A percentile compares a stretch with the other conserved stretches of the same genome.
These are phyloP conservation scores for Drosophila incognita DNA, from an alignment of 2,888 invertebrate species.

Conservation along the genomic window DNA sequence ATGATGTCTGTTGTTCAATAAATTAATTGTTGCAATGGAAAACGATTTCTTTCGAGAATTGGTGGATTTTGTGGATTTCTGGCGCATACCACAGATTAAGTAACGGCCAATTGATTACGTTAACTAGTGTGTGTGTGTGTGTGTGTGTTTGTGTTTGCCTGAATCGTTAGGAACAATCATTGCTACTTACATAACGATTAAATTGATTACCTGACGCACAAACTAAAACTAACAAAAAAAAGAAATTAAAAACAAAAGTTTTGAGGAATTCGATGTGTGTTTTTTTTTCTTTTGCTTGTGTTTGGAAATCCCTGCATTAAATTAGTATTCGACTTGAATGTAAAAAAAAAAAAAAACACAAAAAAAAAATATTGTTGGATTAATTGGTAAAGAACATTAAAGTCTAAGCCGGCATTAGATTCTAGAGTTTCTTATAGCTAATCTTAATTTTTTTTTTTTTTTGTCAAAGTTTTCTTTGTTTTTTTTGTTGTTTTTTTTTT, in stretches of 20 bases:
- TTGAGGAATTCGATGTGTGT: not conserved
- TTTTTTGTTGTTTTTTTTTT: conserved; percentile 29
- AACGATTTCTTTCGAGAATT: conserved; percentile 48
- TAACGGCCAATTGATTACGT: conserved; percentile 77
- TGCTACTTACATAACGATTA: conserved; percentile 65
- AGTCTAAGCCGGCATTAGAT: conserved; percentile 82
- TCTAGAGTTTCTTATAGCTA: conserved; percentile 54
- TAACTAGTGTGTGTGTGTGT: conserved; percentile 63
- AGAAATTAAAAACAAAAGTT: not conserved
- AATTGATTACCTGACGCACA: conserved; percentile 44
- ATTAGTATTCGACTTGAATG: conserved; percentile 37
- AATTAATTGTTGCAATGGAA: conserved; percentile 61
- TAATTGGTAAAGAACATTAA: conserved; percentile 48
- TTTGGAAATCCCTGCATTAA: conserved; percentile 24
- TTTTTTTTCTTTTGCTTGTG: not conserved
- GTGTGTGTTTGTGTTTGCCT: conserved; percentile 53
- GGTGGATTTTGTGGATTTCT: conserved; percentile 26
- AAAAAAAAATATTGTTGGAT: not conserved
- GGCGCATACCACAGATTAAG: conserved; percentile 58
- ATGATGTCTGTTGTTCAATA: conserved; percentile 51
- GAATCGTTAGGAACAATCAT: conserved; percentile 76
- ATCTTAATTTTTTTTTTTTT: conserved; percentile 26
- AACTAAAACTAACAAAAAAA: conserved; percentile 28
- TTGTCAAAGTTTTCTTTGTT: conserved; percentile 33
- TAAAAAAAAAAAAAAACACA: not conserved